These are phyloP conservation scores for Coracopsis vasa DNA, from an alignment of 2,113 vertebrate genomes.

Conservation along the genomic window DNA sequence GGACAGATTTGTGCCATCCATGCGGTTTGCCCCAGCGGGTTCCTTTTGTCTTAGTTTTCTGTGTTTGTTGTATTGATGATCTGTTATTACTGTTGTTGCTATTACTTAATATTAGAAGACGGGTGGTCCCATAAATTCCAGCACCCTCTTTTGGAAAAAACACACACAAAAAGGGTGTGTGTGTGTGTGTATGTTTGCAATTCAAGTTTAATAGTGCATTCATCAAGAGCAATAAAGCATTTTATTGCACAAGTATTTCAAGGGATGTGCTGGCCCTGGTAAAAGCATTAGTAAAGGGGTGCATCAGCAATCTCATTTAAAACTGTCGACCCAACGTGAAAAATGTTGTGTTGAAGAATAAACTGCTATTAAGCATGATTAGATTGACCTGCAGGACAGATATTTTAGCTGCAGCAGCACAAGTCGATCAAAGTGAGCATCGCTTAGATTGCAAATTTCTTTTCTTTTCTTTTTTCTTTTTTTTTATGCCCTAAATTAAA, in stretches of 20 bases:
- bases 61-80: not conserved
- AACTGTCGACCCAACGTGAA: conserved; percentile 59
- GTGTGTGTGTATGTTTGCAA: not conserved
- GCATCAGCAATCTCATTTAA: conserved; percentile 64
- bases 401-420: conserved; percentile 62
- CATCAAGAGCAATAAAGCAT: conserved; percentile 54
- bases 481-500: conserved; percentile 45
- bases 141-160: not conserved
- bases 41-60: not conserved
- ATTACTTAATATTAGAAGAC: not conserved
- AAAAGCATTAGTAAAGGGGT: conserved; percentile 53
- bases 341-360: conserved; percentile 65
- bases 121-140: conserved; percentile 13
- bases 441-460: conserved; percentile 43
- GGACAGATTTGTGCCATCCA: not conserved
- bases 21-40: not conserved
- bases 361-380: conserved; percentile 71
- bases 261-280: conserved; percentile 31
- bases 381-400: conserved; percentile 69
- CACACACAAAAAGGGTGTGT: not conserved
- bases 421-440: conserved; percentile 55
- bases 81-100: not conserved
- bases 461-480: not conserved
- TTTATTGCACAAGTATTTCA: conserved; percentile 57
- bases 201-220: conserved; percentile 38